Conservation (phyloP, 2,113 vertebrate species). For the Seriola dumerili region DNA sequence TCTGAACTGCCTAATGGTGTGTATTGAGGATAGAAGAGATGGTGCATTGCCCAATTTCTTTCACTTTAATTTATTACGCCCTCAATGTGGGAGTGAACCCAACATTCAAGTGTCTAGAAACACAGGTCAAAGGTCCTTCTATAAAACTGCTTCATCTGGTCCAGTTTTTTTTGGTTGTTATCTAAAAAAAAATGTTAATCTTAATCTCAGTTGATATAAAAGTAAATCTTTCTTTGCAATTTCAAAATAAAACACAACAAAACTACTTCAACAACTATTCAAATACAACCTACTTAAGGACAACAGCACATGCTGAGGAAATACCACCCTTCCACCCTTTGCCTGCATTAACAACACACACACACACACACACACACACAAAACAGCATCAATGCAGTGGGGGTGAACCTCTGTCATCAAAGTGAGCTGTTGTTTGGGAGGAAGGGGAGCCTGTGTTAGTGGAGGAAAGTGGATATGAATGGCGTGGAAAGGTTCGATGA, state of each 20-base stretch:
- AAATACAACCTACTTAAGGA: constrained; percentile 30
- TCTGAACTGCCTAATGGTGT: constrained; percentile 19
- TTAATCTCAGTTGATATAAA: background rate
- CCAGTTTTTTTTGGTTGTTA: background rate
- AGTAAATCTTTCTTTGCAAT: background rate
- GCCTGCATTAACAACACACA: constrained; percentile 28
- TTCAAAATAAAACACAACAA: constrained; percentile 20
- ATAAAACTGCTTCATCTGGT: constrained; percentile 16
- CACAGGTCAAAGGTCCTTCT: constrained; percentile 28
- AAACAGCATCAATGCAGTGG: constrained; percentile 40
- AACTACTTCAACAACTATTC: background rate
- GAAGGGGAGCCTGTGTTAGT: constrained; percentile 49
- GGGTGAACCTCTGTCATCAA: constrained; percentile 65
- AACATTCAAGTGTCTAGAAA: constrained; percentile 26
- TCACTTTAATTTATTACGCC: background rate
- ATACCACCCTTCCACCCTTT: constrained; percentile 44
- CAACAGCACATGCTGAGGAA: constrained; percentile 59
- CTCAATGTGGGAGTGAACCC: constrained; percentile 1
- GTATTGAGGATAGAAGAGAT: constrained; percentile 15
- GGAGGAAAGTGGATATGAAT: constrained; percentile 63
- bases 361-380: constrained; percentile 23
- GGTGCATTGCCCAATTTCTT: background rate
- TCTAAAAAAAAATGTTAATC: background rate
- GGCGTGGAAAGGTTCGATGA: constrained; percentile 63
- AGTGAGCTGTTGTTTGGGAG: constrained; percentile 67